Conservation (phyloP, 1,140 invertebrate genomes). For the Paraescarpia echinospica region DNA sequence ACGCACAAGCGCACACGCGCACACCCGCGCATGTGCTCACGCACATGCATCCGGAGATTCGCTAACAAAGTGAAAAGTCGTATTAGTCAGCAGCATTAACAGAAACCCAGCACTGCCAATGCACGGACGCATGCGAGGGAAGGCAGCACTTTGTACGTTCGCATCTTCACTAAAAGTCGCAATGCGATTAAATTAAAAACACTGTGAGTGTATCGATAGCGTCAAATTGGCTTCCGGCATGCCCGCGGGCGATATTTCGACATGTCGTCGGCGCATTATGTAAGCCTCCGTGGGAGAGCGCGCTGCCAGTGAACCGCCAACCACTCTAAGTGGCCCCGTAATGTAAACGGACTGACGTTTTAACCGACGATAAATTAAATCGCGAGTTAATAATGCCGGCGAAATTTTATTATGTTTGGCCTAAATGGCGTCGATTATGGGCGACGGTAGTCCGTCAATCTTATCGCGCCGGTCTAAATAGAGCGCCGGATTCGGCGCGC, state of each 20-base stretch:
- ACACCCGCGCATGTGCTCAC: neutral
- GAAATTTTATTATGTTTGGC: neutral
- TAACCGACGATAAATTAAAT: conserved; percentile 1
- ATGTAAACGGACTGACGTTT: conserved; percentile 5
- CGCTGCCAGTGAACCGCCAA: neutral
- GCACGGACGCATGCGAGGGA: neutral
- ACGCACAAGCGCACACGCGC: neutral
- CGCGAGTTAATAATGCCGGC: neutral
- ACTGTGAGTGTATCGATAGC: neutral
- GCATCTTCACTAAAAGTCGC: neutral
- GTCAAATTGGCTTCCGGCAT: neutral
- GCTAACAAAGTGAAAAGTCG: neutral
- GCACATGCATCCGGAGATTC: neutral
- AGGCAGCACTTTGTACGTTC: neutral
- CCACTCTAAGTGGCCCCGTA: neutral
- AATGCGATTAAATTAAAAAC: neutral
- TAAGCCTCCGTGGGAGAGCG: neutral
- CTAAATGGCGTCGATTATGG: neutral
- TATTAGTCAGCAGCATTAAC: neutral
- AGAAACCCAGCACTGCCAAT: neutral
- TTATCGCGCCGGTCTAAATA: neutral
- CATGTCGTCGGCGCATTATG: neutral
- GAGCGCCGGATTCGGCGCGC: neutral
- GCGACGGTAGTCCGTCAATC: neutral
- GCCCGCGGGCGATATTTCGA: neutral